Evolutionary conservation across 2,797 vertebrate genomes (phyloP).

Genomic region (Limnodromus scolopaceus): DNA sequence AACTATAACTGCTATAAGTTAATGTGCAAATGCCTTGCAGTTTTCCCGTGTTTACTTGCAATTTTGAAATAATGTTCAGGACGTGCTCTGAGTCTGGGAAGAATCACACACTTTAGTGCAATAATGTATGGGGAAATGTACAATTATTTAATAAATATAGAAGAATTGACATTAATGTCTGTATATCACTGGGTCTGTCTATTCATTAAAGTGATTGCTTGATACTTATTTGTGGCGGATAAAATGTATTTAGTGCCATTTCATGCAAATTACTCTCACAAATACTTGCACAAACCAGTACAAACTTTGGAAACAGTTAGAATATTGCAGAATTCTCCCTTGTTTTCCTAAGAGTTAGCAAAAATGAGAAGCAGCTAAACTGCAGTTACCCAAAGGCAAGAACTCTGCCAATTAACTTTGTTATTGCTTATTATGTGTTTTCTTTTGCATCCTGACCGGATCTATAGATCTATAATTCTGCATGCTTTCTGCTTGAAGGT

Average conservation of each 20-base stretch:
- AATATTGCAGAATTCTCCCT: neutral
- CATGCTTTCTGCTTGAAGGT: neutral
- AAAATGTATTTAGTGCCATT: slow-evolving; percentile 43
- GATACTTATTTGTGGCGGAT: slow-evolving; percentile 32
- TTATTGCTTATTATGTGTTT: neutral
- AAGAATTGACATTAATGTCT: slow-evolving; percentile 2
- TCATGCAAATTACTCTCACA: slow-evolving; percentile 60
- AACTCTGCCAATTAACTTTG: neutral
- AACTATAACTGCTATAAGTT: slow-evolving; percentile 44
- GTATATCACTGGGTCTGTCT: neutral
- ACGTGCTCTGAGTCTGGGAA: slow-evolving; percentile 27
- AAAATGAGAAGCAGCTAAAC: neutral
- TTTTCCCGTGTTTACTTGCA: slow-evolving; percentile 35
- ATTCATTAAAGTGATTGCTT: slow-evolving; percentile 65
- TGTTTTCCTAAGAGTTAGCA: neutral
- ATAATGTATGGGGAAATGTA: slow-evolving; percentile 38
- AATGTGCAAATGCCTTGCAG: slow-evolving; percentile 50
- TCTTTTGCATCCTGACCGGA: neutral
- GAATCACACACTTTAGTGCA: slow-evolving; percentile 51
- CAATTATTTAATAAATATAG: slow-evolving; percentile 37
- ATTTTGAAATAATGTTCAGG: slow-evolving; percentile 36
- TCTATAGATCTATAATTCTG: neutral
- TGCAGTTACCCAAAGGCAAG: neutral
- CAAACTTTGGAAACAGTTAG: slow-evolving; percentile 39
- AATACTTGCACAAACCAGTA: slow-evolving; percentile 25